Percentiles rank a stretch among this genome's conserved stretches.
Conservation (phyloP, 2,113 vertebrate species). For the Calidris pugnax region DNA sequence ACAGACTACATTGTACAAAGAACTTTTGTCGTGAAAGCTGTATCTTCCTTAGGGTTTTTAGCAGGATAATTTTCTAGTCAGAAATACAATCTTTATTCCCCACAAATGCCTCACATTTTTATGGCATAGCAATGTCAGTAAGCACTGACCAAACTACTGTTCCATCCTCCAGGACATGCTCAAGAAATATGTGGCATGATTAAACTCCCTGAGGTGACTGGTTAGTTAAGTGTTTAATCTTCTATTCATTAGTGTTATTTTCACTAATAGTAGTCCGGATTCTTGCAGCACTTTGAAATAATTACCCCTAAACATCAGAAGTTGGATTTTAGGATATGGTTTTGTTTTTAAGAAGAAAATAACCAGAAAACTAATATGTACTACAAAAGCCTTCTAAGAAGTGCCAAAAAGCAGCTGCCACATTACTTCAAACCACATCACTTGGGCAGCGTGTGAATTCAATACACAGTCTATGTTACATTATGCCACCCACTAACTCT, state of each 20-base stretch:
- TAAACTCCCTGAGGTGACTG: conserved; percentile 14
- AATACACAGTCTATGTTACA: not conserved
- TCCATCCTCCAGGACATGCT: not conserved
- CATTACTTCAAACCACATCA: conserved; percentile 11
- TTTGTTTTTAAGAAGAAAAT: not conserved
- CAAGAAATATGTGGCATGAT: not conserved
- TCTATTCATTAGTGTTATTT: conserved; percentile 14
- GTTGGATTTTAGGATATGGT: not conserved
- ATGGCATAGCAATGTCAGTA: not conserved
- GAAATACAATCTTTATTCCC: not conserved
- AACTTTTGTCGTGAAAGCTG: not conserved
- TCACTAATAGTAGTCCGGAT: not conserved
- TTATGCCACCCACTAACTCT: conserved; percentile 53
- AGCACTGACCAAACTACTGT: not conserved
- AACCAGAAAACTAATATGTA: not conserved
- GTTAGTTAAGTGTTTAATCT: not conserved
- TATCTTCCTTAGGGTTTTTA: not conserved
- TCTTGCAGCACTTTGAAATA: not conserved
- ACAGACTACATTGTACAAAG: not conserved
- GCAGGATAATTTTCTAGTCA: not conserved
- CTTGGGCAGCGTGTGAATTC: not conserved
- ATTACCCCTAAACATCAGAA: not conserved
- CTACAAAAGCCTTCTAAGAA: not conserved
- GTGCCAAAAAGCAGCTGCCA: conserved; percentile 28
- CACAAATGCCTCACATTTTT: conserved; percentile 23